phyloP scores from a whole-genome alignment of 2,888 invertebrate genomes.

The Chrysina gloriosa region DNA sequence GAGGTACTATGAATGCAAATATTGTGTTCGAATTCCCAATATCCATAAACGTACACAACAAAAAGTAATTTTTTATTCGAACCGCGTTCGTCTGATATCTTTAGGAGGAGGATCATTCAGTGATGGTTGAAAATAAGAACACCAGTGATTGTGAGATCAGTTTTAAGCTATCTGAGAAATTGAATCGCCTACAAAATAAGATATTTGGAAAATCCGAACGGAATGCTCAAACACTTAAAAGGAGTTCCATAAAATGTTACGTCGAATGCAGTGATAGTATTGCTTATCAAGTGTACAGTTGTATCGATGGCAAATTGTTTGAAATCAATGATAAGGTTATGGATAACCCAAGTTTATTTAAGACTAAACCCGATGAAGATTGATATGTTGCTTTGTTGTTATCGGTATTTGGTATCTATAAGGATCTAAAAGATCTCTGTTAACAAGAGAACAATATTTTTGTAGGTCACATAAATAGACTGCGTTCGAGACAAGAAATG shows the following conservation, averaged over 20 bases:
- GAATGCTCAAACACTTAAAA: slow-evolving; percentile 82
- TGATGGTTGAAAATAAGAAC: slow-evolving; percentile 69
- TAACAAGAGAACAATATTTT: slow-evolving; percentile 67
- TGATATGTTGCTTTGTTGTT: slow-evolving; percentile 88
- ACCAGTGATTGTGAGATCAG: slow-evolving; percentile 74
- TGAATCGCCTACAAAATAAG: slow-evolving; percentile 79
- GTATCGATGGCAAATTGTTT: slow-evolving; percentile 81
- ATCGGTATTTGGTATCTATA: slow-evolving; percentile 77
- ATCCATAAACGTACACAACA: slow-evolving; percentile 74
- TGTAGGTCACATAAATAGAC: too few species aligned
- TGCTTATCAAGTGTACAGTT: slow-evolving; percentile 75
- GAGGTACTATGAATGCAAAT: slow-evolving; percentile 80
- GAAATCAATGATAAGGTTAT: slow-evolving; percentile 82
- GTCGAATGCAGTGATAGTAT: slow-evolving; percentile 75
- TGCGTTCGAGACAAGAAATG: too few species aligned
- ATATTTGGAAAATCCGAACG: slow-evolving; percentile 90
- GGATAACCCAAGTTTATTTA: slow-evolving; percentile 74
- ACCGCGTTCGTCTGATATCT: slow-evolving; percentile 83
- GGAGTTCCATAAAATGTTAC: slow-evolving; percentile 79
- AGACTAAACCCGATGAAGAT: slow-evolving; percentile 70
- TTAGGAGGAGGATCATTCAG: slow-evolving; percentile 83
- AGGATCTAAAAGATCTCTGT: slow-evolving; percentile 73
- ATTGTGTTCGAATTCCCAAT: slow-evolving; percentile 71
- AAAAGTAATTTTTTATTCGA: slow-evolving; percentile 85
- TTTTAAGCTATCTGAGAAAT: slow-evolving; percentile 74